phyloP scores from a whole-genome alignment of 2,888 invertebrate genomes.

The Plebejus melissa region DNA sequence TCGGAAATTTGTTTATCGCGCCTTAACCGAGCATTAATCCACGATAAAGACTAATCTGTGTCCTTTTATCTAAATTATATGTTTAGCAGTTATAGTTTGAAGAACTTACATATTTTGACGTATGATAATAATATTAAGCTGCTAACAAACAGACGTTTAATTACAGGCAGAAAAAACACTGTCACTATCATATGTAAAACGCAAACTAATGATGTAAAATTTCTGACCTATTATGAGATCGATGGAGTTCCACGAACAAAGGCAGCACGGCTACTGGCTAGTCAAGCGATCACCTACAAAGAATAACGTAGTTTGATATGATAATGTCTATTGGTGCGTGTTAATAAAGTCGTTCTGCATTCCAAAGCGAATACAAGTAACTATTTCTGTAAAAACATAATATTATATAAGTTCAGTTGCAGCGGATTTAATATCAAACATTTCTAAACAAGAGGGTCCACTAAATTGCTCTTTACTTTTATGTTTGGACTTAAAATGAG shows the following conservation, averaged over 20 bases:
- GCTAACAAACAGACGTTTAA: too few species aligned
- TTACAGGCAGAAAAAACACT: too few species aligned
- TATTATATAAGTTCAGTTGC: conserved; percentile 45
- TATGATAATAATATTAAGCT: too few species aligned
- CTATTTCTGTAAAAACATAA: conserved; percentile 46
- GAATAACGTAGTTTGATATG: neutral
- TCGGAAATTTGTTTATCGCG: neutral
- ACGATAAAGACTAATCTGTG: too few species aligned
- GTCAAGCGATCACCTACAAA: neutral
- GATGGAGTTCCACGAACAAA: neutral
- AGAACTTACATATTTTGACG: too few species aligned
- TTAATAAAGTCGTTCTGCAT: too few species aligned
- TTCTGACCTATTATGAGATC: neutral
- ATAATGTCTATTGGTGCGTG: too few species aligned
- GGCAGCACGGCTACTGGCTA: too few species aligned
- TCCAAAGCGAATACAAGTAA: conserved; percentile 26
- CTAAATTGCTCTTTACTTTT: conserved; percentile 45
- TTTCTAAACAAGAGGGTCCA: conserved; percentile 51
- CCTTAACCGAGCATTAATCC: neutral
- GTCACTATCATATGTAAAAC: neutral
- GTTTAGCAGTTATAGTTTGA: too few species aligned
- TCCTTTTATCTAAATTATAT: too few species aligned
- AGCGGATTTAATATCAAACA: conserved; percentile 52
- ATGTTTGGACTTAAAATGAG: conserved; percentile 53
- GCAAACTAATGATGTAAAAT: neutral